phyloP scores from a whole-genome alignment of 2,888 invertebrate species.

The Scrobipalpa costella region DNA sequence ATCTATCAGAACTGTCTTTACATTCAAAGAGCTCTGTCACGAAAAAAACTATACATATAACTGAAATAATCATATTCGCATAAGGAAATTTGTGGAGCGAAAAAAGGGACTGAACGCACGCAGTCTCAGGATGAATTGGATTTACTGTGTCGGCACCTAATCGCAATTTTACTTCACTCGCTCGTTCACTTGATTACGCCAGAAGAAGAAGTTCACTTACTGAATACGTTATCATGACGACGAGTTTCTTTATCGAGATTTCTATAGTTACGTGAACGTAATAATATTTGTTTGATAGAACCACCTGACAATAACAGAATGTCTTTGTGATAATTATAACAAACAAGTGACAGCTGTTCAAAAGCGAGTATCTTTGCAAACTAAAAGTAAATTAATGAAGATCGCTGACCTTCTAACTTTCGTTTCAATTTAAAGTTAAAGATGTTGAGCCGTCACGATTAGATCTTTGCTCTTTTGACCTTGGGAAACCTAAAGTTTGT shows the following conservation, averaged over 20 bases:
- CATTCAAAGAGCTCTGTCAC: not conserved
- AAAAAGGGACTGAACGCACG: conserved; percentile 28
- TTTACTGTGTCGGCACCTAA: conserved; percentile 56
- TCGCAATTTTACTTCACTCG: conserved; percentile 60
- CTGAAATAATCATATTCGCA: conserved; percentile 39
- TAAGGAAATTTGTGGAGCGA: conserved; percentile 49
- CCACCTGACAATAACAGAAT: too few species aligned
- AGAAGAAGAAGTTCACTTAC: conserved; percentile 52
- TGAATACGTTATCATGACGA: conserved; percentile 52
- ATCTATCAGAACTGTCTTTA: not conserved
- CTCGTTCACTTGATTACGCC: conserved; percentile 60
- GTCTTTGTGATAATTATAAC: too few species aligned
- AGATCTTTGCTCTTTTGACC: conserved; percentile 5
- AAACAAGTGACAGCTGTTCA: not conserved
- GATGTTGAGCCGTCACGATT: not conserved
- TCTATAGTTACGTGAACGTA: not conserved
- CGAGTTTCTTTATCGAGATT: conserved; percentile 1
- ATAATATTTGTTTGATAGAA: too few species aligned
- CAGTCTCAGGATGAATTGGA: conserved; percentile 59
- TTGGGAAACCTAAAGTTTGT: not conserved
- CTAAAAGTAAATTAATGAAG: conserved; percentile 8
- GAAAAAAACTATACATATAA: not conserved
- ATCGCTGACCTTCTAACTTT: conserved; percentile 11
- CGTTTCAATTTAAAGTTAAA: conserved; percentile 10
- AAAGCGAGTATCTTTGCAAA: not conserved